Evolutionary conservation across 2,113 vertebrate genomes (phyloP).

Genomic region (Potamarius usumacintae): DNA sequence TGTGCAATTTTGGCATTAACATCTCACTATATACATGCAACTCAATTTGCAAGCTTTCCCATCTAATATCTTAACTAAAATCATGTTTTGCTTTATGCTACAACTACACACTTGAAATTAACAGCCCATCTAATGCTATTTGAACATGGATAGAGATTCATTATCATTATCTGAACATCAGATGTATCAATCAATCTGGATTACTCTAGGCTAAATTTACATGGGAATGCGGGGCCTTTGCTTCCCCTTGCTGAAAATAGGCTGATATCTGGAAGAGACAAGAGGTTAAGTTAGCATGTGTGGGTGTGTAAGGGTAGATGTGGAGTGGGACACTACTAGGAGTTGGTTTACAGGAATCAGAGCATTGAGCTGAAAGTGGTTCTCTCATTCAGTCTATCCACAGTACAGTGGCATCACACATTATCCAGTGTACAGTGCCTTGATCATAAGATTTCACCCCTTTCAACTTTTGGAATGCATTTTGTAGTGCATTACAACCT

Average conservation of each 20-base stretch:
- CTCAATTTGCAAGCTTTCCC: neutral
- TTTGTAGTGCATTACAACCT: neutral
- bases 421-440: constrained; percentile 6
- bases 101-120: neutral
- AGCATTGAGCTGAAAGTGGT: constrained; percentile 52
- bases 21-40: neutral
- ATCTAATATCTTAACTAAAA: neutral
- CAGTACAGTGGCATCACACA: constrained; percentile 62
- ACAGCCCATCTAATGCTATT: neutral
- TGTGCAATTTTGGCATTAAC: neutral
- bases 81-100: neutral
- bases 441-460: neutral
- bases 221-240: constrained; percentile 22
- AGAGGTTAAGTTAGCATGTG: constrained; percentile 33
- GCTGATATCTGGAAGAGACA: constrained; percentile 38
- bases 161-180: constrained; percentile 6
- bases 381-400: constrained; percentile 49
- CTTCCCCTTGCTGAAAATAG: constrained; percentile 51
- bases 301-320: neutral
- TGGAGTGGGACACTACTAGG: constrained; percentile 33
- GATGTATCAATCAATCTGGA: neutral
- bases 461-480: neutral
- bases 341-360: constrained; percentile 56
- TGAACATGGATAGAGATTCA: neutral
- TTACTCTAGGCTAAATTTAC: constrained; percentile 22